Conservation (phyloP, 2,113 vertebrate genomes). For the Scopus umbretta region DNA sequence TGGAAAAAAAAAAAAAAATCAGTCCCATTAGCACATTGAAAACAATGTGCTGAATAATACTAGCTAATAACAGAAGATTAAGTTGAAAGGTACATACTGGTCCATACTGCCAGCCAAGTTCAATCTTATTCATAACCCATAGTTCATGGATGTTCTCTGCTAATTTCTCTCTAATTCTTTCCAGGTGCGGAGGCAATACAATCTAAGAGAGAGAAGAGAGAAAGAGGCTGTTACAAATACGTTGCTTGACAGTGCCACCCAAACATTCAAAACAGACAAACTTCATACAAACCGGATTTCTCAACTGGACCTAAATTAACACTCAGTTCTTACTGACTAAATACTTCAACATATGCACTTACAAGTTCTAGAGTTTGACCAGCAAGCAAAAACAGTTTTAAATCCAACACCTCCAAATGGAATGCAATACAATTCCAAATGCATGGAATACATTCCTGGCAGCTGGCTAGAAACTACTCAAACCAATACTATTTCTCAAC, state of each 20-base stretch:
- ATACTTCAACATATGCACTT: neutral
- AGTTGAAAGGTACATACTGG: constrained; percentile 73
- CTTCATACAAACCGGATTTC: neutral
- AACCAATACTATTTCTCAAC: neutral
- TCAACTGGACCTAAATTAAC: neutral
- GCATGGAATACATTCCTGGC: neutral
- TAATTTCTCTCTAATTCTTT: constrained; percentile 91
- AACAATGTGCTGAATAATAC: neutral
- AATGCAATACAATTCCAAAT: neutral
- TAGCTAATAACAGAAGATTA: neutral
- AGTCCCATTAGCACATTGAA: neutral
- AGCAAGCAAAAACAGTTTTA: neutral
- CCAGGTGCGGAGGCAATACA: constrained; percentile 88
- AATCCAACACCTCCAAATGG: neutral
- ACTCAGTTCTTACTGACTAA: neutral
- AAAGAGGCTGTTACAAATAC: neutral
- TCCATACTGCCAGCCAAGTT: constrained; percentile 94
- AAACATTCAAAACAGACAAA: neutral
- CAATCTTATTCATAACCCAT: constrained; percentile 99
- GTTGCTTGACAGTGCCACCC: neutral
- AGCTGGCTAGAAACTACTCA: neutral
- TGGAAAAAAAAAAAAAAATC: neutral
- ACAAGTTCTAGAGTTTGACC: neutral
- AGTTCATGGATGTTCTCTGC: constrained; percentile 97
- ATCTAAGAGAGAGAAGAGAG: constrained; percentile 72